Percentiles rank a stretch among this genome's conserved stretches.
These are phyloP conservation scores for Bellardia bayeri DNA, from an alignment of 2,888 invertebrate genomes.

Conservation along the genomic window DNA sequence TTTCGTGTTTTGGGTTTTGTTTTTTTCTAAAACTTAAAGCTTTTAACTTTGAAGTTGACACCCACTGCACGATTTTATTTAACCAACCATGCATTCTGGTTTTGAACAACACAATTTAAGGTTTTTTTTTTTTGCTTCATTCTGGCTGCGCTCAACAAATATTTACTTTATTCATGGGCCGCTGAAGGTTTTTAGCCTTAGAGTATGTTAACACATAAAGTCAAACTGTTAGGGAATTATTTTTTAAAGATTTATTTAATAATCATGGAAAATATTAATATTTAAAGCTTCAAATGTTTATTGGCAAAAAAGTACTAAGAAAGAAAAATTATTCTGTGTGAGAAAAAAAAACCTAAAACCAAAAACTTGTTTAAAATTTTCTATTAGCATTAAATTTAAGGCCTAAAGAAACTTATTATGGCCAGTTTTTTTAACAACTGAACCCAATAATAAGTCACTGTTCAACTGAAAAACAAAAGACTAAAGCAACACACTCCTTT, in stretches of 20 bases:
- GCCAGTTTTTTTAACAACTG: too few relatives aligned
- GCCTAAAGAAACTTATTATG: too few relatives aligned
- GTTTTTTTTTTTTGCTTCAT: slow-evolving; percentile 23
- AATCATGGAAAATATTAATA: slow-evolving; percentile 14
- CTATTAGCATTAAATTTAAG: too few relatives aligned
- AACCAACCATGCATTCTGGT: slow-evolving; percentile 20
- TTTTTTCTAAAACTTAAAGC: slow-evolving; percentile 8
- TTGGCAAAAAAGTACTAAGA: background rate
- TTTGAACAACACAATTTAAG: slow-evolving; percentile 57
- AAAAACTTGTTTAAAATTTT: too few relatives aligned
- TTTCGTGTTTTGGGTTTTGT: slow-evolving; percentile 47
- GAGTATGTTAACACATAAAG: slow-evolving; percentile 53
- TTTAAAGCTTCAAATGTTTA: background rate
- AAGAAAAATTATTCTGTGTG: background rate
- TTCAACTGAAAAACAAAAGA: slow-evolving; percentile 12
- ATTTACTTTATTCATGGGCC: slow-evolving; percentile 51
- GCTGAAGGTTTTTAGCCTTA: slow-evolving; percentile 65
- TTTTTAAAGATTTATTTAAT: background rate
- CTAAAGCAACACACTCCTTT: slow-evolving; percentile 15
- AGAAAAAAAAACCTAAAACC: background rate
- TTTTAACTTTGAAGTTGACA: slow-evolving; percentile 64
- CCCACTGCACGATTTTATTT: slow-evolving; percentile 67
- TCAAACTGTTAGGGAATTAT: slow-evolving; percentile 32
- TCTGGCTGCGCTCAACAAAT: background rate
- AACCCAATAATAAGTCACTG: too few relatives aligned